Percentiles rank a stretch among this genome's conserved stretches.
Conservation (phyloP, 2,797 vertebrate genomes). For the Petrocephalus sullivani region DNA sequence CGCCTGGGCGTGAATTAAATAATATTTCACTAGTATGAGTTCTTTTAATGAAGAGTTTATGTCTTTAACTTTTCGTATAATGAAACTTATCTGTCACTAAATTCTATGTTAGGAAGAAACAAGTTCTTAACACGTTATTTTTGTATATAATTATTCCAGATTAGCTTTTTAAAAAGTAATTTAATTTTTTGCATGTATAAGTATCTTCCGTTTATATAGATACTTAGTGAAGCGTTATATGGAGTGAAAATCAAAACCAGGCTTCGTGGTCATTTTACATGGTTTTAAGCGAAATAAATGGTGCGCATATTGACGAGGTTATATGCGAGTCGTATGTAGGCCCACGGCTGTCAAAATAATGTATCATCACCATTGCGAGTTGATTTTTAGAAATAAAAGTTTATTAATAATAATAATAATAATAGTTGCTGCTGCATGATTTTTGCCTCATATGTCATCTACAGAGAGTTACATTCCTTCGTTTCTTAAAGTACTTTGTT, state of each 20-base stretch:
- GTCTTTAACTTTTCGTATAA: background rate
- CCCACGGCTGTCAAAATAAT: background rate
- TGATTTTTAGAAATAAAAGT: background rate
- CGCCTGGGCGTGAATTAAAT: background rate
- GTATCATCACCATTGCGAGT: background rate
- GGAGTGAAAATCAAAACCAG: background rate
- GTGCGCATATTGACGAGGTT: background rate
- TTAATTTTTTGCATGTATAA: background rate
- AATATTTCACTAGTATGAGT: background rate
- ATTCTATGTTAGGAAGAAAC: background rate
- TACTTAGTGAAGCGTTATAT: background rate
- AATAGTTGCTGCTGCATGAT: background rate
- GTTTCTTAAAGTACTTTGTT: background rate
- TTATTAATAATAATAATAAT: background rate
- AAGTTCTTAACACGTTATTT: background rate
- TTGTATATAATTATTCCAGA: background rate
- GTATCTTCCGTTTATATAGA: background rate
- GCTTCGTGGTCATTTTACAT: background rate
- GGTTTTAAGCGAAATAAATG: background rate
- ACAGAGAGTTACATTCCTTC: background rate
- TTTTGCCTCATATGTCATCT: background rate
- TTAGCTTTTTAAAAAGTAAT: background rate
- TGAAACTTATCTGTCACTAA: background rate
- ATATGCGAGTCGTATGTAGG: background rate
- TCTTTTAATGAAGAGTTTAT: background rate